A percentile compares a stretch with the other conserved stretches of the same genome.
These are phyloP conservation scores for Ariolimax columbianus DNA, from an alignment of 2,888 invertebrate genomes.

Conservation along the genomic window DNA sequence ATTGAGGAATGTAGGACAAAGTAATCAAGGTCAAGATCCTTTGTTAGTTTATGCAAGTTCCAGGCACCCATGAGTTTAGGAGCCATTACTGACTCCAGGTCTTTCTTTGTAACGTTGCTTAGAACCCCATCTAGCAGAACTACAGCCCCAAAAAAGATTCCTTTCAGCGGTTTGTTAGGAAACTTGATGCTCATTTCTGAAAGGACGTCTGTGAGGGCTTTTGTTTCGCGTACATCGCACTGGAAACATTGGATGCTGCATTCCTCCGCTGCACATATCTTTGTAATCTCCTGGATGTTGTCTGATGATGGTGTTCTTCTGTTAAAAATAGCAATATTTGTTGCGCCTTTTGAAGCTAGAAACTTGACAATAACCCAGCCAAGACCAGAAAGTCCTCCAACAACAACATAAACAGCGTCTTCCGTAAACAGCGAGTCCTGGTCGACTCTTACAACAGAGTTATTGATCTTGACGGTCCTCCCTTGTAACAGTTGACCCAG, in stretches of 20 bases:
- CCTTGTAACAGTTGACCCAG: slow-evolving; percentile 38
- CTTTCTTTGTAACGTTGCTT: slow-evolving; percentile 55
- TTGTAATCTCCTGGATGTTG: slow-evolving; percentile 48
- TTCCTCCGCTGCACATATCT: slow-evolving; percentile 32
- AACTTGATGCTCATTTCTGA: slow-evolving; percentile 44
- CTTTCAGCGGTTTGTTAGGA: slow-evolving; percentile 55
- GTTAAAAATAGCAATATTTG: slow-evolving; percentile 56
- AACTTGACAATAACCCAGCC: slow-evolving; percentile 64
- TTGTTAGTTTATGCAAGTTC: slow-evolving; percentile 64
- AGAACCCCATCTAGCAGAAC: slow-evolving; percentile 57
- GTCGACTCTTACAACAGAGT: slow-evolving; percentile 25
- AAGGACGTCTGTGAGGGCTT: slow-evolving; percentile 54
- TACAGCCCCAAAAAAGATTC: slow-evolving; percentile 67
- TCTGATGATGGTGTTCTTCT: slow-evolving; percentile 54
- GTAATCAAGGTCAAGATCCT: slow-evolving; percentile 60
- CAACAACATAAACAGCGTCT: slow-evolving; percentile 61
- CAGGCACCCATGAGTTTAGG: slow-evolving; percentile 68
- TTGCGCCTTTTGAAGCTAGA: slow-evolving; percentile 60
- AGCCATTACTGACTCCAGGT: slow-evolving; percentile 55
- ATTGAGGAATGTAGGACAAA: slow-evolving; percentile 70
- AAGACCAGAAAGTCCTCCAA: slow-evolving; percentile 67
- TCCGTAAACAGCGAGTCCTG: slow-evolving; percentile 52
- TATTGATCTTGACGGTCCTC: background rate
- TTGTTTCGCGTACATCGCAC: slow-evolving; percentile 60
- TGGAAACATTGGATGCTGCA: slow-evolving; percentile 55